Conservation (phyloP, 1,140 invertebrate species). For the Drosophila ironensis region DNA sequence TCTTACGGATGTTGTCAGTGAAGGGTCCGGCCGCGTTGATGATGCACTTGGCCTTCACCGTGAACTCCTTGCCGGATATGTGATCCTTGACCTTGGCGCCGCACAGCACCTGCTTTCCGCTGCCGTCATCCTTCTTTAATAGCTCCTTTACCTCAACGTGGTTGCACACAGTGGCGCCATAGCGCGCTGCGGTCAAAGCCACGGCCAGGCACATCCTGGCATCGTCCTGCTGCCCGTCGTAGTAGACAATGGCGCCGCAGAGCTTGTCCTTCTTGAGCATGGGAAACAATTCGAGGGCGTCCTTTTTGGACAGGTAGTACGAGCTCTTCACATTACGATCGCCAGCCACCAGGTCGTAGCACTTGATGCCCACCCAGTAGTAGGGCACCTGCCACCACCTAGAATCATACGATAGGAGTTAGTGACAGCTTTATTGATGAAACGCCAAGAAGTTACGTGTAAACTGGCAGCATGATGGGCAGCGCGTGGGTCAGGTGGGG, state of each 20-base stretch:
- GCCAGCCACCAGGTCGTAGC: slow-evolving; percentile 98
- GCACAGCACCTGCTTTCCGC: slow-evolving; percentile 86
- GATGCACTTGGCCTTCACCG: slow-evolving; percentile 95
- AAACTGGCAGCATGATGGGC: slow-evolving; percentile 99
- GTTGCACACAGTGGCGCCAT: slow-evolving; percentile 97
- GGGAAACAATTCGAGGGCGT: slow-evolving; percentile 98
- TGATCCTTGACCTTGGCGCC: slow-evolving; percentile 90
- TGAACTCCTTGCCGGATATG: slow-evolving; percentile 94
- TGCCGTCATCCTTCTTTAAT: slow-evolving; percentile 87
- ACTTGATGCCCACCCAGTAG: slow-evolving; percentile 99
- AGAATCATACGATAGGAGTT: background rate
- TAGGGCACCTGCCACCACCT: slow-evolving; percentile 99
- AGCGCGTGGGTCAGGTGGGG: slow-evolving; percentile 98
- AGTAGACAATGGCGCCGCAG: slow-evolving; percentile 98
- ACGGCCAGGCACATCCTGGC: slow-evolving; percentile 98
- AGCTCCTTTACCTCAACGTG: slow-evolving; percentile 93
- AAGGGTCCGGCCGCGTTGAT: slow-evolving; percentile 99
- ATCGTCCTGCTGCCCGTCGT: slow-evolving; percentile 99
- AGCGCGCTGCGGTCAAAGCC: slow-evolving; percentile 95
- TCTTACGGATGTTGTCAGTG: slow-evolving; percentile 96
- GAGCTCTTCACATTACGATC: slow-evolving; percentile 96
- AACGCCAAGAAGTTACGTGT: slow-evolving; percentile 88
- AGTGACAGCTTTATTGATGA: background rate
- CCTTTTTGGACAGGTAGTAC: slow-evolving; percentile 95
- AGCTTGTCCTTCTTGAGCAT: slow-evolving; percentile 97